Base-by-base conservation (phyloP, 2,113 vertebrate genomes). In the Brevimyrus niger region DNA sequence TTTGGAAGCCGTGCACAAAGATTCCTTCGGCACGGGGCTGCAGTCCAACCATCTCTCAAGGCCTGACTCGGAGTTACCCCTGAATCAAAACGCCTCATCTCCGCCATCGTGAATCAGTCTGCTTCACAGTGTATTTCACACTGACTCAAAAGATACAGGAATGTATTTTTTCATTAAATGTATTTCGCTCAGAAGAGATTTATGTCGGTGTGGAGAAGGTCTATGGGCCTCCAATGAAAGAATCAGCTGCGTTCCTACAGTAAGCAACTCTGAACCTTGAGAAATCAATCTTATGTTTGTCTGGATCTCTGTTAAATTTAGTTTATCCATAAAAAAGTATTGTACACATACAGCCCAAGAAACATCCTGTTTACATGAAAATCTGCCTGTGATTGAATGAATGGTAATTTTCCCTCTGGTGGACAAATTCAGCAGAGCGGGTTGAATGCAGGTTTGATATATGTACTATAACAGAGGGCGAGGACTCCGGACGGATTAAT, bases 1-100 rank as follows among this genome's bases (percentile, higher is more conserved):
- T 86, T 90, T 27, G 89, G 90, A 89, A 90, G 86, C 27, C 76
- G 86, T 80, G 87, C 90, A 90, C 91, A 92, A 89, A 90, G 89
- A 91, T 88, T 92, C 89, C 88, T 87, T 82, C 13, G 47, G 80
- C 10, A 6, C 35, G 19, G 65, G 42, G 19, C 31, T 69, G 10
- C 61, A 55, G 10, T 10, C 19, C 2, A n/a, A n/a, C 23, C 8
- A 46, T 1, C 80, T 84, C 44, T 1, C 82, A 44, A 84, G 21
- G 19, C 15, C 82, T 11, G 80, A 83, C 17, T 76, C 73, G 4
- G 1, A 80, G 73, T 17, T 80, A 80, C 35, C 35, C 35, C 31
- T 7, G 35, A 80, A 19, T 42, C 13, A 80, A 80, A 35, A 42
- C 10, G 13, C 17, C 15, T 38, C 69, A 19, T 35, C 31, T 76